These are phyloP conservation scores for Azemiops feae DNA, from an alignment of 2,113 vertebrate genomes.

Conservation along the genomic window DNA sequence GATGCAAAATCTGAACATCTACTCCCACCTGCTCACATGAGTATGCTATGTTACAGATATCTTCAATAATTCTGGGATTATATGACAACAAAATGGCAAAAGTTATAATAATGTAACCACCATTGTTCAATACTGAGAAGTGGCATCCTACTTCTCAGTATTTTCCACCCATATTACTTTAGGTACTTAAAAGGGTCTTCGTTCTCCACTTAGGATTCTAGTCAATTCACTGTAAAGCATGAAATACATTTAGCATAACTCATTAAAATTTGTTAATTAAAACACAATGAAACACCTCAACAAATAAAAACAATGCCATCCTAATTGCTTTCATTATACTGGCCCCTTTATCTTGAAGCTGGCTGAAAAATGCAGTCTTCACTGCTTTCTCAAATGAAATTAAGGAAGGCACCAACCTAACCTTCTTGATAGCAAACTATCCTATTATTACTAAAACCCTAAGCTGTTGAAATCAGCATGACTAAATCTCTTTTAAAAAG, in stretches of 20 bases:
- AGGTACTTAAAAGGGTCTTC: neutral
- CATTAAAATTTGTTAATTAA: neutral
- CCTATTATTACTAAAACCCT: neutral
- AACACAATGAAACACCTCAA: neutral
- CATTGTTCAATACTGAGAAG: neutral
- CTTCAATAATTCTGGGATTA: neutral
- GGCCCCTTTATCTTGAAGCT: neutral
- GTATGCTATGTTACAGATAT: neutral
- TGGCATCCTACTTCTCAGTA: neutral
- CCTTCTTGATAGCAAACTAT: neutral
- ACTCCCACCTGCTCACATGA: neutral
- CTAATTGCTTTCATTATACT: neutral
- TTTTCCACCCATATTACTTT: neutral
- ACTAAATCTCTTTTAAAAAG: neutral
- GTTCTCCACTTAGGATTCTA: neutral
- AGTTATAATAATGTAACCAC: neutral
- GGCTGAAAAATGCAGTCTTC: neutral
- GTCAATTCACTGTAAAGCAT: neutral
- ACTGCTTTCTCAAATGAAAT: neutral
- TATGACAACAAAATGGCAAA: neutral
- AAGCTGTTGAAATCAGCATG: neutral
- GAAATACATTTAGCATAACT: neutral
- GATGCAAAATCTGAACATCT: slow-evolving; percentile 15
- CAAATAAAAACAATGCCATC: neutral
- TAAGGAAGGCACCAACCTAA: neutral